Evolutionary conservation across 2,797 vertebrate genomes (phyloP).

Genomic region (Scolopax rusticola): DNA sequence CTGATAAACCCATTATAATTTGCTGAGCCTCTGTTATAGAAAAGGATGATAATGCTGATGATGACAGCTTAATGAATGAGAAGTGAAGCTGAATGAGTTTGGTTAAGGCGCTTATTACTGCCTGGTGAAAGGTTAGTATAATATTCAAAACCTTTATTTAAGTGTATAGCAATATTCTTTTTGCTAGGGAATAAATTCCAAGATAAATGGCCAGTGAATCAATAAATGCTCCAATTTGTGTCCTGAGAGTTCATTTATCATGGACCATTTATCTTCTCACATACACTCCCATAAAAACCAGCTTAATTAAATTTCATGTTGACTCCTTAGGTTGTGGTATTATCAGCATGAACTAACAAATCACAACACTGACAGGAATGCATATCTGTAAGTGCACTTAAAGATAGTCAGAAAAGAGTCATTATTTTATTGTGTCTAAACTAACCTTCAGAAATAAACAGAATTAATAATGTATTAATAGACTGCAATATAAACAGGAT

Average conservation of each 20-base stretch:
- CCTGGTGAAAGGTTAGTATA: conserved; percentile 16
- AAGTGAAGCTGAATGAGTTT: background rate
- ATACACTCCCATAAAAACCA: background rate
- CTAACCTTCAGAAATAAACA: background rate
- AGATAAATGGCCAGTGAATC: conserved; percentile 38
- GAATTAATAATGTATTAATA: background rate
- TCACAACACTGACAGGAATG: background rate
- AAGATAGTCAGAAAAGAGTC: background rate
- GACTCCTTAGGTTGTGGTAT: background rate
- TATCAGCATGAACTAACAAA: background rate
- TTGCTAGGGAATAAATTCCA: conserved; percentile 17
- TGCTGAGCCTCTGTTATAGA: background rate
- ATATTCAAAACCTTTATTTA: conserved; percentile 20
- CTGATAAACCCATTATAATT: background rate
- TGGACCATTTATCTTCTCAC: conserved; percentile 26
- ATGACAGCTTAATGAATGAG: conserved; percentile 7
- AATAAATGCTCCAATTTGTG: conserved; percentile 35
- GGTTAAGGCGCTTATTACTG: background rate
- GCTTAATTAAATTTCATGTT: conserved; percentile 47
- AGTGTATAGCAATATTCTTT: conserved; percentile 5
- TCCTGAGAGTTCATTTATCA: conserved; percentile 40
- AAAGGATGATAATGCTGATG: background rate
- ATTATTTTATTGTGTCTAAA: background rate
- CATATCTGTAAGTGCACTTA: background rate
- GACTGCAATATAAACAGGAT: background rate